Evolutionary conservation across 1,140 invertebrate genomes (phyloP).

Genomic region (Neodiprion fabricii): DNA sequence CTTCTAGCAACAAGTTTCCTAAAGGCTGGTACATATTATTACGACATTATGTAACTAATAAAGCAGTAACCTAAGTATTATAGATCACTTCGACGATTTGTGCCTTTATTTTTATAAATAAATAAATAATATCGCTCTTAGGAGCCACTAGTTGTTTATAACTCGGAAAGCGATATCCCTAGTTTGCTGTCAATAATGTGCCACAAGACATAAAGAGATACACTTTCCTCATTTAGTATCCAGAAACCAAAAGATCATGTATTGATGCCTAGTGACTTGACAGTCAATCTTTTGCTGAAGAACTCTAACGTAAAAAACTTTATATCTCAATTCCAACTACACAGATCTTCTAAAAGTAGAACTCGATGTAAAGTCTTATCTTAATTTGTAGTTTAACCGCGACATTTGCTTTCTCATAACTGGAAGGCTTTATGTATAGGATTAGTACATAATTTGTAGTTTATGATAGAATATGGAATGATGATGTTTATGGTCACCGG

Average conservation of each 20-base stretch:
- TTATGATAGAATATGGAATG: slow-evolving; percentile 5
- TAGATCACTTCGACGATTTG: neutral
- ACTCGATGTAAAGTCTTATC: neutral
- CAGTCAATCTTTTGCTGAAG: neutral
- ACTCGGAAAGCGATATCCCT: neutral
- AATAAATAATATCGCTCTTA: neutral
- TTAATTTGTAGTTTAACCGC: neutral
- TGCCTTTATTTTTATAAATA: neutral
- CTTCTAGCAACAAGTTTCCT: too few relatives aligned
- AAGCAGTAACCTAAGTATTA: neutral
- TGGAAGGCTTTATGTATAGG: neutral
- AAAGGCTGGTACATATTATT: too few relatives aligned
- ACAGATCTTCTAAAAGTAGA: neutral
- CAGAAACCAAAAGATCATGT: neutral
- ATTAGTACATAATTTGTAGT: neutral
- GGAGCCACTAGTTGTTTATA: neutral
- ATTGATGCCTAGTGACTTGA: neutral
- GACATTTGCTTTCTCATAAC: slow-evolving; percentile 3
- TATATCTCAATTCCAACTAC: neutral
- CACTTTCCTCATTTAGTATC: neutral
- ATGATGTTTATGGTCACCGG: neutral
- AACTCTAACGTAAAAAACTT: neutral
- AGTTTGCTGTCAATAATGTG: neutral
- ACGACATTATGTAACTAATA: neutral
- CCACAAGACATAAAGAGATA: neutral